Percentiles rank a stretch among this genome's conserved stretches.
phyloP scores from a whole-genome alignment of 2,888 invertebrate genomes.

The Colostygia pectinataria region DNA sequence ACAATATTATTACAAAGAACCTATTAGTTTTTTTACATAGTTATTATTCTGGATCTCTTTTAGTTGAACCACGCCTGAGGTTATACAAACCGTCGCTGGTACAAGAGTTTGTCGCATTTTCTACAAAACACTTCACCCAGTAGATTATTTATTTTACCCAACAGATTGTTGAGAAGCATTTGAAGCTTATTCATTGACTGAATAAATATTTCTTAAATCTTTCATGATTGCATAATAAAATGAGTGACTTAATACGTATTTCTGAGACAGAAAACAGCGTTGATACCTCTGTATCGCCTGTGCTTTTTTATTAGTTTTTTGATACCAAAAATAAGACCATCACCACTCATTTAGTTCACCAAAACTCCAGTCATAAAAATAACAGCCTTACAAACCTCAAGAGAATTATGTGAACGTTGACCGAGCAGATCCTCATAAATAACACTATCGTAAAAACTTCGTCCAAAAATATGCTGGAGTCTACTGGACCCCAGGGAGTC shows the following conservation, averaged over 20 bases:
- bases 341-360: neutral
- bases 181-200: too few species aligned
- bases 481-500: constrained; percentile 21
- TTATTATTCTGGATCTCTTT: neutral
- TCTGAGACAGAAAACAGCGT: too few species aligned
- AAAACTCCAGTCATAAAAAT: constrained; percentile 8
- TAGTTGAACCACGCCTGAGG: neutral
- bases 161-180: neutral
- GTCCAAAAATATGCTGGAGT: constrained; percentile 21
- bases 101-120: constrained; percentile 18
- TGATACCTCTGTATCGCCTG: too few species aligned
- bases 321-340: neutral
- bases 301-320: too few species aligned
- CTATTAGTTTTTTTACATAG: too few species aligned
- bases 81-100: constrained; percentile 13
- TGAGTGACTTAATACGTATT: too few species aligned
- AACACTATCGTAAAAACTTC: constrained; percentile 24
- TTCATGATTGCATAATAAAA: too few species aligned
- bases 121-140: neutral
- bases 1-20: too few species aligned
- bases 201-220: too few species aligned
- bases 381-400: constrained; percentile 9
- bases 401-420: constrained; percentile 4
- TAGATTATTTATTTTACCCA: constrained; percentile 3
- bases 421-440: constrained; percentile 12